These are phyloP conservation scores for Congeria kusceri DNA, from an alignment of 2,888 invertebrate species.

Conservation along the genomic window DNA sequence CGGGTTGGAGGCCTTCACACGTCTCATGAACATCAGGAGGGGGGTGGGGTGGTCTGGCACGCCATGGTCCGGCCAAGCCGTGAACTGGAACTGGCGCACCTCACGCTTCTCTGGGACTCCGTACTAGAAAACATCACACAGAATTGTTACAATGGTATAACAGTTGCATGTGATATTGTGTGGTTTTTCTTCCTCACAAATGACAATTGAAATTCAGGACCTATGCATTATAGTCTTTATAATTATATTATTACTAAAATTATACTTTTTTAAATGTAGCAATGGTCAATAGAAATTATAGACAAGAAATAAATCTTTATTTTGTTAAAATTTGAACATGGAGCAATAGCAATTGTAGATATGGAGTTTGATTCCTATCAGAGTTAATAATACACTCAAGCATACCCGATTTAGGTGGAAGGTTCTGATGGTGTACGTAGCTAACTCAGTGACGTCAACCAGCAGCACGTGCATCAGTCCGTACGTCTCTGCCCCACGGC, in stretches of 20 bases:
- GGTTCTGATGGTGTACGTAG: constrained; percentile 98
- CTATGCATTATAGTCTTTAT: too few species aligned
- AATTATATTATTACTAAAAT: too few species aligned
- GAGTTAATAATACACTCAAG: too few species aligned
- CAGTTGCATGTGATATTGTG: too few species aligned
- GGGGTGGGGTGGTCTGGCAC: constrained; percentile 99
- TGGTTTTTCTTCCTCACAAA: too few species aligned
- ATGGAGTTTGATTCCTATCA: too few species aligned
- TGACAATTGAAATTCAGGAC: too few species aligned
- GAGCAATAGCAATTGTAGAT: too few species aligned
- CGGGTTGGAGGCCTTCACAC: constrained; percentile 92
- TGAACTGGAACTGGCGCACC: constrained; percentile 98
- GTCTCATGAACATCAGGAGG: constrained; percentile 97
- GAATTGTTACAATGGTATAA: not conserved
- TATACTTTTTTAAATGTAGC: too few species aligned
- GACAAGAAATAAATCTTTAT: too few species aligned
- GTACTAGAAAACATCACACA: constrained; percentile 74
- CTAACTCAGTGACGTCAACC: constrained; percentile 97
- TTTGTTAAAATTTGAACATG: too few species aligned
- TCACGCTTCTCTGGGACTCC: constrained; percentile 90
- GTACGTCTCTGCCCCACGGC: constrained; percentile 96
- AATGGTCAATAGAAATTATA: too few species aligned
- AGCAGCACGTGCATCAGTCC: constrained; percentile 97
- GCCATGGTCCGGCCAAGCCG: constrained; percentile 99
- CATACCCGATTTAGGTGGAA: constrained; percentile 87